Evolutionary conservation across 2,113 vertebrate species (phyloP).

Genomic region (Chiloscyllium plagiosum): DNA sequence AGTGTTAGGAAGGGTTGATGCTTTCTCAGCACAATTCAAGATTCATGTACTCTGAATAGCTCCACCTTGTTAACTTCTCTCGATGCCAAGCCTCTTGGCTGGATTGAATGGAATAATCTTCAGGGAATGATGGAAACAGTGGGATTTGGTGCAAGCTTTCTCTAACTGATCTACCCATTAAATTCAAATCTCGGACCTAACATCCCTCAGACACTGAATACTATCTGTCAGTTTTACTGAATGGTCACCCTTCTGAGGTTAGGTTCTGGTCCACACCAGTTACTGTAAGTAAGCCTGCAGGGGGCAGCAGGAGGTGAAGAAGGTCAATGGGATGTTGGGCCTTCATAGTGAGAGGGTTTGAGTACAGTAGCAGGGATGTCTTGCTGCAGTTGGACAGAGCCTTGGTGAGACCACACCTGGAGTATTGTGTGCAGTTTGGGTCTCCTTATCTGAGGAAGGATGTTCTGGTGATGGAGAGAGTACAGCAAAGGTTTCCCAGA

Average conservation of each 20-base stretch:
- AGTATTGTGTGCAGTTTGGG: too few relatives aligned
- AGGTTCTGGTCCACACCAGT: background rate
- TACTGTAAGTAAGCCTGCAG: too few relatives aligned
- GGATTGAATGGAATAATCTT: background rate
- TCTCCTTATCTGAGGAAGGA: too few relatives aligned
- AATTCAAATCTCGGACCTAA: background rate
- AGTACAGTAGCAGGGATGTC: too few relatives aligned
- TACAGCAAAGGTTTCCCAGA: too few relatives aligned
- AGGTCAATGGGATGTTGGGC: too few relatives aligned
- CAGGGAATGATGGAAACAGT: background rate
- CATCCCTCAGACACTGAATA: background rate
- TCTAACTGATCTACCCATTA: background rate
- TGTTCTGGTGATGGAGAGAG: too few relatives aligned
- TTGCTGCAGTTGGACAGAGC: too few relatives aligned
- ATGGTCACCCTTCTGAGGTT: background rate
- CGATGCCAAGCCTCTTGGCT: background rate
- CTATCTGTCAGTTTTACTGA: background rate
- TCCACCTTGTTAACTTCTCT: background rate
- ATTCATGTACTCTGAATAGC: constrained; percentile 19
- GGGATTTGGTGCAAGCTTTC: background rate
- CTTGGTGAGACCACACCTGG: too few relatives aligned
- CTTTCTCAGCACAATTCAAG: background rate
- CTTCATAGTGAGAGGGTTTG: too few relatives aligned
- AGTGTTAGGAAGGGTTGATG: background rate
- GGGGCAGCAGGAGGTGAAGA: too few relatives aligned